phyloP scores from a whole-genome alignment of 2,888 invertebrate species.

The Dasypogon diadema region DNA sequence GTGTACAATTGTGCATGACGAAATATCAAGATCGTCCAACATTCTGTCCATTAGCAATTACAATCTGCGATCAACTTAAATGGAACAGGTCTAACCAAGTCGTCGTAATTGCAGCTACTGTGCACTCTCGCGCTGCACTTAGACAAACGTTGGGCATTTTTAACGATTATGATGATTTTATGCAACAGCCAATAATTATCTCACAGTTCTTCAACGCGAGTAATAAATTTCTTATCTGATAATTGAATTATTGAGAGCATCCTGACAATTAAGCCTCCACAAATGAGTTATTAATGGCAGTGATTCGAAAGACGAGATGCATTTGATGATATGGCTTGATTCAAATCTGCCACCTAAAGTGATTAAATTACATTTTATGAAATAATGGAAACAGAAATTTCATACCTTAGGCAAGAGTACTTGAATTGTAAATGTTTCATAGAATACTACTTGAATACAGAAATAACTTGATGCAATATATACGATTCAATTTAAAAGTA shows the following conservation, averaged over 20 bases:
- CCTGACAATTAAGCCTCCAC: slow-evolving; percentile 7
- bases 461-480: too few relatives aligned
- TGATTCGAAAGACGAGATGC: slow-evolving; percentile 13
- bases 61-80: background rate
- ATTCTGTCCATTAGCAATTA: background rate
- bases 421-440: too few relatives aligned
- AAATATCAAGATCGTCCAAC: slow-evolving; percentile 2
- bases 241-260: slow-evolving; percentile 46
- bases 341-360: background rate
- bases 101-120: background rate
- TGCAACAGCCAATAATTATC: background rate
- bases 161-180: slow-evolving; percentile 7
- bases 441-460: too few relatives aligned
- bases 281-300: slow-evolving; percentile 41
- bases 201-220: background rate
- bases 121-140: background rate
- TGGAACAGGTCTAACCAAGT: background rate
- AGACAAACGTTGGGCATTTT: background rate
- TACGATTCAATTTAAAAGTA: too few relatives aligned
- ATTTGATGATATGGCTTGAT: background rate
- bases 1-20: background rate
- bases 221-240: slow-evolving; percentile 26
- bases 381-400: background rate
- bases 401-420: too few relatives aligned
- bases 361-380: background rate